phyloP scores from a whole-genome alignment of 2,113 vertebrate genomes.

The Alouatta palliata region DNA sequence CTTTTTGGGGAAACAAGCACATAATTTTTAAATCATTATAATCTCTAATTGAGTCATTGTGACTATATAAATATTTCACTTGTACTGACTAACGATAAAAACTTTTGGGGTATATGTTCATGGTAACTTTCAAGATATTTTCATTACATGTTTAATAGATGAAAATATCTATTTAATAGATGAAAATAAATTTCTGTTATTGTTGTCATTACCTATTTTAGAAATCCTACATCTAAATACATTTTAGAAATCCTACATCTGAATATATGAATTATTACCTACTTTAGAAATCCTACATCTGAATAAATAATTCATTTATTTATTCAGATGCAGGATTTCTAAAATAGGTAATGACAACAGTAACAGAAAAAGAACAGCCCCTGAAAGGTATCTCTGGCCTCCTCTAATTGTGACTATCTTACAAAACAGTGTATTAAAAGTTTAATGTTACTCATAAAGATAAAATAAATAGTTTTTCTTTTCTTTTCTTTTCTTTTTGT shows the following conservation, averaged over 20 bases:
- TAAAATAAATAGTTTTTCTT: constrained; percentile 20
- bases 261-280: neutral
- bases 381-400: neutral
- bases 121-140: constrained; percentile 38
- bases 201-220: no score
- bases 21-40: constrained; percentile 33
- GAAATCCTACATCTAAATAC: no score
- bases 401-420: constrained; percentile 22
- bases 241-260: no score
- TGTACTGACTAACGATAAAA: constrained; percentile 18
- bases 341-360: constrained; percentile 44
- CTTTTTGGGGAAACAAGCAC: neutral
- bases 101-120: constrained; percentile 27
- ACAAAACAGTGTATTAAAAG: constrained; percentile 31
- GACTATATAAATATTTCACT: constrained; percentile 26
- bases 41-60: neutral
- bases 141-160: constrained; percentile 29
- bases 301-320: neutral
- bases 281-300: constrained; percentile 37
- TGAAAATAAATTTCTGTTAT: no score
- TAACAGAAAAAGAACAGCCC: neutral
- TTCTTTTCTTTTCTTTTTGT: no score
- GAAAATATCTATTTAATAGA: no score
- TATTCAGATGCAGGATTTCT: constrained; percentile 40
- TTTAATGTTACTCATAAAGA: constrained; percentile 31